These are phyloP conservation scores for Manis pentadactyla DNA, from an alignment of 2,797 vertebrate genomes.

Conservation along the genomic window DNA sequence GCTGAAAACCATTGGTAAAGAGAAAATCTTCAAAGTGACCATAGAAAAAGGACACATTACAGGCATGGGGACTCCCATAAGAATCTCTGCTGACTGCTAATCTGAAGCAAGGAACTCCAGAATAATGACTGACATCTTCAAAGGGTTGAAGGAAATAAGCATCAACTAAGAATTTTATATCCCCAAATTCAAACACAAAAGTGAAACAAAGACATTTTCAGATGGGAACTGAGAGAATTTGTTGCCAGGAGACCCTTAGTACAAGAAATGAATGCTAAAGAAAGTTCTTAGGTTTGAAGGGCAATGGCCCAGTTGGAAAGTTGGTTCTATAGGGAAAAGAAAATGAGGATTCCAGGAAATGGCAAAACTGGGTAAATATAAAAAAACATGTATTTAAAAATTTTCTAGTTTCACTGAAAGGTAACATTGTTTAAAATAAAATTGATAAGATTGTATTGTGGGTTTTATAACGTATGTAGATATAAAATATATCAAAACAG, in stretches of 20 bases:
- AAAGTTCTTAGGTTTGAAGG: not conserved
- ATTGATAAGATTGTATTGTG: not conserved
- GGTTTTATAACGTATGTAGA: not conserved
- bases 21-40: not conserved
- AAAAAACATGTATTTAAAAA: not conserved
- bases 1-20: not conserved
- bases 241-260: not conserved
- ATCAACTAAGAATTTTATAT: not conserved
- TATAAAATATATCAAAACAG: not conserved
- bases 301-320: not conserved
- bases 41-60: not conserved
- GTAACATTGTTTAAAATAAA: conserved; percentile 31
- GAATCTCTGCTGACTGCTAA: not conserved
- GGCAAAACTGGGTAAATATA: not conserved
- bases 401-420: not conserved
- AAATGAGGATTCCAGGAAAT: not conserved
- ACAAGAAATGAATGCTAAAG: not conserved
- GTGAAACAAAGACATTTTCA: not conserved
- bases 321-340: not conserved
- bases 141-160: not conserved
- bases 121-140: not conserved
- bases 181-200: not conserved
- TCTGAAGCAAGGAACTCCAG: not conserved
- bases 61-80: fast-evolving
- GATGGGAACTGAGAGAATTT: not conserved